Conservation (phyloP, 2,888 invertebrate genomes). For the Octodonta nipae region DNA sequence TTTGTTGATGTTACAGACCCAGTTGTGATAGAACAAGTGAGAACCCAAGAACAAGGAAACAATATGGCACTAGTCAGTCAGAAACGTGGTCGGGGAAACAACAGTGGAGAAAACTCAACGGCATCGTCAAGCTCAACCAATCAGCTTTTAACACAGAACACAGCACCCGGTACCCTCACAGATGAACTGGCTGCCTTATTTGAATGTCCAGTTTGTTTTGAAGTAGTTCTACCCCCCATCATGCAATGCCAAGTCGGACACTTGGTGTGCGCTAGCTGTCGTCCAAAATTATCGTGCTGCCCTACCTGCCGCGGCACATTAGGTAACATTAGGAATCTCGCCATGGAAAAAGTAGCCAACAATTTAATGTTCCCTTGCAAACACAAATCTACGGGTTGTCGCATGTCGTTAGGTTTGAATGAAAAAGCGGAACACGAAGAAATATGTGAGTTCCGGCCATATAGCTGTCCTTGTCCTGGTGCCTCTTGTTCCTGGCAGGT, state of each 20-base stretch:
- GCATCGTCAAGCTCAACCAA: constrained; percentile 22
- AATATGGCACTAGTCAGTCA: constrained; percentile 29
- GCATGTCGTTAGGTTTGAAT: constrained; percentile 81
- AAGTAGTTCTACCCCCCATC: constrained; percentile 97
- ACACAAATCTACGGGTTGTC: constrained; percentile 91
- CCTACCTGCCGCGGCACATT: constrained; percentile 95
- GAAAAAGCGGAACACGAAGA: constrained; percentile 99
- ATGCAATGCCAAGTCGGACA: constrained; percentile 98
- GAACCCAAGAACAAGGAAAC: no score
- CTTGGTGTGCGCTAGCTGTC: constrained; percentile 92
- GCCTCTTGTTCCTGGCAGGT: constrained; percentile 96
- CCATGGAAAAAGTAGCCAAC: constrained; percentile 96
- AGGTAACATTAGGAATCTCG: constrained; percentile 92
- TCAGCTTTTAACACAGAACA: constrained; percentile 23
- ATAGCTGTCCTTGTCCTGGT: constrained; percentile 98
- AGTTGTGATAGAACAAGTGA: not conserved
- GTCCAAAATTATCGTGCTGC: constrained; percentile 92
- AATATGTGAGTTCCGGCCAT: constrained; percentile 94
- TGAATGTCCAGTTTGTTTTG: constrained; percentile 96
- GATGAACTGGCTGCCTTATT: constrained; percentile 83
- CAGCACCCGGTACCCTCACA: constrained; percentile 54
- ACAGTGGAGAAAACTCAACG: constrained; percentile 22
- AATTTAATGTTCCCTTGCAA: constrained; percentile 99
- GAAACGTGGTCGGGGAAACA: constrained; percentile 25
- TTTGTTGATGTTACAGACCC: not conserved